Conservation (phyloP, 2,113 vertebrate species). For the Bos javanicus region DNA sequence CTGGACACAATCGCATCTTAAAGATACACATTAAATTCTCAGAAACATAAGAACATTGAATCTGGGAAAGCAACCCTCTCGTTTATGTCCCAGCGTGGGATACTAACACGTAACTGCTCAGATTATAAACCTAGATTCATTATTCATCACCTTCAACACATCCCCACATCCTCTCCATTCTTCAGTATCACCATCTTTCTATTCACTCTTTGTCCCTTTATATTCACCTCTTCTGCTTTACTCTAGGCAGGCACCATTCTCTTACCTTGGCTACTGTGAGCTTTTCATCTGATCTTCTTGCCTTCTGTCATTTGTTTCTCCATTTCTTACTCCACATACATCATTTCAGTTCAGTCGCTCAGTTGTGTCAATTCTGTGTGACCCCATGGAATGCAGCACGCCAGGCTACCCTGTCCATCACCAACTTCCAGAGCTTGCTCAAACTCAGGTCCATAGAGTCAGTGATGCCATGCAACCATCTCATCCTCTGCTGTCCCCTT, state of each 20-base stretch:
- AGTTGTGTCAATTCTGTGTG: not conserved
- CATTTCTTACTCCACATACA: not conserved
- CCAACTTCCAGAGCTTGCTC: not conserved
- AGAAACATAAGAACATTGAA: not conserved
- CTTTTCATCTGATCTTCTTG: not conserved
- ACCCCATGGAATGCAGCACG: not conserved
- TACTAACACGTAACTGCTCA: not conserved
- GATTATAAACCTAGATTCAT: not conserved
- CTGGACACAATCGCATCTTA: not conserved
- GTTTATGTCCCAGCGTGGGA: not conserved
- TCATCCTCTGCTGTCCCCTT: not conserved
- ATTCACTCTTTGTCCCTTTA: not conserved
- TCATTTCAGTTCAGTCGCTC: not conserved
- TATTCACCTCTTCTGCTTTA: not conserved
- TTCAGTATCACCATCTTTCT: no score
- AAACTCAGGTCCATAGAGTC: not conserved
- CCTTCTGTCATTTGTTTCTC: not conserved
- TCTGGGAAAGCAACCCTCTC: not conserved
- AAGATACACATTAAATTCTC: not conserved
- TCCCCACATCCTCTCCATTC: not conserved
- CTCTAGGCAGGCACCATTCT: not conserved
- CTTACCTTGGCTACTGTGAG: not conserved
- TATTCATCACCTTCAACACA: not conserved
- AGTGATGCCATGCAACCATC: not conserved
- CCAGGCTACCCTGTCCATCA: not conserved